phyloP scores from a whole-genome alignment of 2,888 invertebrate genomes.

The Phlogophora meticulosa region DNA sequence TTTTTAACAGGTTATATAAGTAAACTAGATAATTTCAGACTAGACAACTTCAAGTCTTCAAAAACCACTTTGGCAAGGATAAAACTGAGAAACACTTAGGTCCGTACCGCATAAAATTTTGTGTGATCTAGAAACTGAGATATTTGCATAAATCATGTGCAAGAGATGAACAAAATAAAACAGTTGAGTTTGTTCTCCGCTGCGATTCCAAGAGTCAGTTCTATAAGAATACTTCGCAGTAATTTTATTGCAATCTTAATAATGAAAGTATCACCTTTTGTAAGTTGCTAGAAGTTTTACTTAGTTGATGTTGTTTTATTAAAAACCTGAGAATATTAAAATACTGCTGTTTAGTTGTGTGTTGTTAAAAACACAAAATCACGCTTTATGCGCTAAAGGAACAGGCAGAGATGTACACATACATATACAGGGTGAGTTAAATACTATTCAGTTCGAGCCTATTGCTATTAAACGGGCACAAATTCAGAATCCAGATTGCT shows the following conservation, averaged over 20 bases:
- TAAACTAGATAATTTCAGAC: background rate
- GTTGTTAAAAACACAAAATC: too few species aligned
- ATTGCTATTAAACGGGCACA: too few species aligned
- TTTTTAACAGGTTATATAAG: too few species aligned
- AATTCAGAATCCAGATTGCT: too few species aligned
- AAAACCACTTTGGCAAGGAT: background rate
- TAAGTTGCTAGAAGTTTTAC: slow-evolving; percentile 10
- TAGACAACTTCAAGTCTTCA: background rate
- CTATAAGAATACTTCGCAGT: slow-evolving; percentile 38
- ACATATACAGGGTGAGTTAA: too few species aligned
- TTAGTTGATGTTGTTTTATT: slow-evolving; percentile 2
- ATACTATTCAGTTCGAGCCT: too few species aligned
- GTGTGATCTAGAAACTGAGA: slow-evolving; percentile 19
- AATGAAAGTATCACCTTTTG: slow-evolving; percentile 1
- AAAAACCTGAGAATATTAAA: background rate
- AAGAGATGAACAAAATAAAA: slow-evolving; percentile 23
- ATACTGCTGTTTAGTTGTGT: background rate
- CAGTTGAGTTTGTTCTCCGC: slow-evolving; percentile 29
- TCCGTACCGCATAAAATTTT: slow-evolving; percentile 2
- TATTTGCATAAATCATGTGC: slow-evolving; percentile 41
- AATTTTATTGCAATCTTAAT: slow-evolving; percentile 35
- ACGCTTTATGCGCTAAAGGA: too few species aligned
- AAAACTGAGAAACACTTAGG: background rate
- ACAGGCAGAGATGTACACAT: too few species aligned
- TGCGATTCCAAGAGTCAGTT: slow-evolving; percentile 7